A percentile compares a stretch with the other conserved stretches of the same genome.
phyloP scores from a whole-genome alignment of 2,888 invertebrate genomes.

The Sicus ferrugineus region DNA sequence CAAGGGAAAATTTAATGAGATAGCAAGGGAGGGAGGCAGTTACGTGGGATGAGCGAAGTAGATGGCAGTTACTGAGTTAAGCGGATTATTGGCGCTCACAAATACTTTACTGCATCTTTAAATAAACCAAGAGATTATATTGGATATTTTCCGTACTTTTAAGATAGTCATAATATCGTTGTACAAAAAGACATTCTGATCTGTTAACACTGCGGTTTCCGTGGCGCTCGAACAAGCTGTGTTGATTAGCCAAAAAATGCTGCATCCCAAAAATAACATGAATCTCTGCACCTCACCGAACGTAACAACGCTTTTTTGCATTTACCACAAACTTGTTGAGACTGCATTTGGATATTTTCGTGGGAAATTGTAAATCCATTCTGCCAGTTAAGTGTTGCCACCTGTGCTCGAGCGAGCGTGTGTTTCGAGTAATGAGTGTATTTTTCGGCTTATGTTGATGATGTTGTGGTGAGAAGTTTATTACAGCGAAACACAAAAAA shows the following conservation, averaged over 20 bases:
- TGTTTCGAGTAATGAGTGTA: background rate
- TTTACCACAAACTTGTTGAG: background rate
- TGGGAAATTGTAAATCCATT: background rate
- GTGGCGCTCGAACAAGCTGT: slow-evolving; percentile 14
- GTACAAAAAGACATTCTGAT: background rate
- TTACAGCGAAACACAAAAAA: background rate
- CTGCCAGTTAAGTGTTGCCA: too few species aligned
- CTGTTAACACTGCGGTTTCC: slow-evolving; percentile 11
- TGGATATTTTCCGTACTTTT: background rate
- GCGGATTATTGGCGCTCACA: too few species aligned
- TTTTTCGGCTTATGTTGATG: background rate
- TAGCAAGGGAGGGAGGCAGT: background rate
- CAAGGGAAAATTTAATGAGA: slow-evolving; percentile 26
- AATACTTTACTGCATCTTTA: too few species aligned
- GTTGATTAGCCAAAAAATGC: slow-evolving; percentile 21
- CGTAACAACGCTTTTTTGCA: too few species aligned
- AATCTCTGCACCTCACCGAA: too few species aligned
- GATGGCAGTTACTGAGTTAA: too few species aligned
- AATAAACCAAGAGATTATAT: too few species aligned
- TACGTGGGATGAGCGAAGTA: background rate
- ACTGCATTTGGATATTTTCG: background rate
- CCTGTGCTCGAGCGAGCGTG: background rate
- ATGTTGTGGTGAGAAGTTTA: slow-evolving; percentile 6
- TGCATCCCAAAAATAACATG: slow-evolving; percentile 14
- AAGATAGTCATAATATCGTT: background rate